Conservation (phyloP, 1,140 invertebrate genomes). For the Frieseomelitta varia region DNA sequence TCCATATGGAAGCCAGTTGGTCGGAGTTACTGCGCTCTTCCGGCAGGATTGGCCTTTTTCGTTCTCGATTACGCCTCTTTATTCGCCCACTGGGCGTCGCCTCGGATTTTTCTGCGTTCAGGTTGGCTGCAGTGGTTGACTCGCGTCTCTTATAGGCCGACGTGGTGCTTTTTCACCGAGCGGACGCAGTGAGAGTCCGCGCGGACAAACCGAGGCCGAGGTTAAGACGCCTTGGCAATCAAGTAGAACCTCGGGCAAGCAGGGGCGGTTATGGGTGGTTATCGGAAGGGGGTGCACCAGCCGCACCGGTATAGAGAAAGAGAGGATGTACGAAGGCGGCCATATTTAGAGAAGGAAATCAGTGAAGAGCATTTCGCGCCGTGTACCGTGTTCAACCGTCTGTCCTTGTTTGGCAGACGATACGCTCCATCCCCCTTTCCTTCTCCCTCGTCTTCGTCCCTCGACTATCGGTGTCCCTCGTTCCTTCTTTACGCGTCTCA, state of each 20-base stretch:
- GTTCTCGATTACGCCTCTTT: conserved; percentile 73
- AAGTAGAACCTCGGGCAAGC: conserved; percentile 82
- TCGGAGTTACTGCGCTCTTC: conserved; percentile 22
- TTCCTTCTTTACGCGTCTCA: conserved; percentile 30
- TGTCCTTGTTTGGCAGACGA: conserved; percentile 33
- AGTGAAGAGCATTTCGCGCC: conserved; percentile 78
- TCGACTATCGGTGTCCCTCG: conserved; percentile 29
- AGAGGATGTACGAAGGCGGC: conserved; percentile 76
- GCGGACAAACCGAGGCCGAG: conserved; percentile 72
- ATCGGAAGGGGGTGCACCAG: conserved; percentile 69
- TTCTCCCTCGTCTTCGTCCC: conserved; percentile 5
- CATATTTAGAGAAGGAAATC: conserved; percentile 82
- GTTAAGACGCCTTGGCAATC: conserved; percentile 82
- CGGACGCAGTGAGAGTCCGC: conserved; percentile 50
- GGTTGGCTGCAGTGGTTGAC: conserved; percentile 64
- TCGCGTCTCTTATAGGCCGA: conserved; percentile 68
- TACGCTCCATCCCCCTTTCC: conserved; percentile 38
- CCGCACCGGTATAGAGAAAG: conserved; percentile 52
- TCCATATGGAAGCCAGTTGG: conserved; percentile 64
- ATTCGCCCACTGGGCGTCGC: conserved; percentile 73
- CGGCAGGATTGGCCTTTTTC: conserved; percentile 74
- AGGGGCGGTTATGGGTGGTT: conserved; percentile 81
- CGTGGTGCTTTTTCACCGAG: conserved; percentile 17
- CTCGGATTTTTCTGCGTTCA: conserved; percentile 62
- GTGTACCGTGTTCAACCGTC: conserved; percentile 56